Evolutionary conservation across 2,113 vertebrate species (phyloP), one percentile per base, ranked within the genome.

Genomic region (Vulpes vulpes): DNA sequence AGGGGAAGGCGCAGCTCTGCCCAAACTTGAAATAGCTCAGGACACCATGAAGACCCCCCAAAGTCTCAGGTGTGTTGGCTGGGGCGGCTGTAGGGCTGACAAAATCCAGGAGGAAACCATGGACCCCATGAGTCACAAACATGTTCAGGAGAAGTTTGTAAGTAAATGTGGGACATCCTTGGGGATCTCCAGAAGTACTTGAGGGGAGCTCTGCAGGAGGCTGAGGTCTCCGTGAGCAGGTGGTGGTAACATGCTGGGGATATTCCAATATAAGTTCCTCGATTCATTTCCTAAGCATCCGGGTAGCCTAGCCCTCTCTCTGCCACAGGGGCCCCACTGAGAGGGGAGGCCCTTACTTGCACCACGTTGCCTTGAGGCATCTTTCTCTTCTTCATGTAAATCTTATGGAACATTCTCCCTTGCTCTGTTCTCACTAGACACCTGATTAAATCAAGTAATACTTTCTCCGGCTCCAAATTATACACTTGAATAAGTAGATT

Each of bases 61-160:
- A 19, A 59, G 64, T 20, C 64, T 55, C n/a, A 6, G 25, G 20
- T 4, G 19, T 19, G 2, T 30, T 0, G 0, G 76, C 22, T 16
- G 0, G 64, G 25, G 64, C 32, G 1, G 23, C 25, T 74, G 49
- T 38, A 35, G 30, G 38, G 43, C 32, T n/a, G n/a, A 10, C 4
- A 12, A 35, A 1, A 23, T 23, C 51, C 51, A 11, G n/a, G 62
- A 32, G 14, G 51, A n/a, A 76, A 57, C 8, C 20, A 0, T 3
- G 20, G 19, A 16, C 8, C 10, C 43, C n/a, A 0, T 0, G 8
- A 35, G 8, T 15, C 38, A 17, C 0, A 0, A 4, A 74, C 19
- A 35, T 1, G 0, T 25, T 35, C 76, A 67, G 7, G 51, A 23
- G 8, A 23, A 8, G 35, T 51, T n/a, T 55, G 30, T 11, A 53